phyloP scores from a whole-genome alignment of 2,888 invertebrate species.

The Nomada goodeniana region DNA sequence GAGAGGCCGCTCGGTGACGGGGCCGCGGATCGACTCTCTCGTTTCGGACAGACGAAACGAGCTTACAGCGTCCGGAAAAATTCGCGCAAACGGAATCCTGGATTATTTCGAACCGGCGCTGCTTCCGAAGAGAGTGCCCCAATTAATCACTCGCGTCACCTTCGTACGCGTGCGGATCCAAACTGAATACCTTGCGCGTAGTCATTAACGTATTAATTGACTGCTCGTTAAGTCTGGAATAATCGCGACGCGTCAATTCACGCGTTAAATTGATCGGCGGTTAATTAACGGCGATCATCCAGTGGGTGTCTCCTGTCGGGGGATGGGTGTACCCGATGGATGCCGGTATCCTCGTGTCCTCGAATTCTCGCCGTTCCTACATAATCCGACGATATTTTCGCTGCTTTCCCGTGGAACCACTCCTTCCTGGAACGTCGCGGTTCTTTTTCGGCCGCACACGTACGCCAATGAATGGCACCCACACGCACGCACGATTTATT shows the following conservation, averaged over 20 bases:
- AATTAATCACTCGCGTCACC: conserved; percentile 21
- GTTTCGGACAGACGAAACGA: conserved; percentile 48
- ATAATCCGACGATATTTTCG: conserved; percentile 27
- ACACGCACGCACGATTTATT: conserved; percentile 72
- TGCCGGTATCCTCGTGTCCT: background rate
- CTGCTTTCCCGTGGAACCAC: background rate
- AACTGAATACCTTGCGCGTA: background rate
- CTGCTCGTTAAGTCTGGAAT: conserved; percentile 26
- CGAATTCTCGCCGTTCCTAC: conserved; percentile 11
- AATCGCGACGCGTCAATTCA: conserved; percentile 14
- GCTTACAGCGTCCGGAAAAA: conserved; percentile 49
- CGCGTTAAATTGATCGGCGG: conserved; percentile 18
- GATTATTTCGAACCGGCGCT: conserved; percentile 54
- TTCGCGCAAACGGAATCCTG: conserved; percentile 68
- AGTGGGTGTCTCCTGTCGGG: background rate
- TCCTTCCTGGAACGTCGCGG: conserved; percentile 32
- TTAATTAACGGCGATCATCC: conserved; percentile 24
- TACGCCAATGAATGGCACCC: conserved; percentile 30
- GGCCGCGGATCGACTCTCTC: conserved; percentile 11
- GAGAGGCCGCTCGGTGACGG: conserved; percentile 34
- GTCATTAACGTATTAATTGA: conserved; percentile 19
- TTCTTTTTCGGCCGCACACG: conserved; percentile 22
- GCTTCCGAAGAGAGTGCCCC: conserved; percentile 8
- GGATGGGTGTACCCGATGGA: background rate
- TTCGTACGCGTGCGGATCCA: too few relatives aligned